A percentile compares a stretch with the other conserved stretches of the same genome.
These are phyloP conservation scores for Tyto alba DNA, from an alignment of 2,113 vertebrate genomes.

Conservation along the genomic window DNA sequence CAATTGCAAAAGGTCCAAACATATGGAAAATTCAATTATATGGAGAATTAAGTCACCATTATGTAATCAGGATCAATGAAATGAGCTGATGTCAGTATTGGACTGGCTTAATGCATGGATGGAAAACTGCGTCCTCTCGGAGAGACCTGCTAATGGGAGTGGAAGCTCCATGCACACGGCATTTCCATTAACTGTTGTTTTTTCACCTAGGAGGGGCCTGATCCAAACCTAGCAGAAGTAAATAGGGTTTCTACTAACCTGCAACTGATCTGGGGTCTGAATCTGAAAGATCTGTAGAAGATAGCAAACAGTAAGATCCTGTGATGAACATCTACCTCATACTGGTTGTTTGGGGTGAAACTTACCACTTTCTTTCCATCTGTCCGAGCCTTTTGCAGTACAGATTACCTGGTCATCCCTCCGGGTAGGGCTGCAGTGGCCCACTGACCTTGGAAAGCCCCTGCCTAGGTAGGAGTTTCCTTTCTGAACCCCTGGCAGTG, in stretches of 20 bases:
- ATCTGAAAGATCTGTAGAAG: neutral
- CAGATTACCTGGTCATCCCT: neutral
- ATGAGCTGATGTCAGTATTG: conserved; percentile 55
- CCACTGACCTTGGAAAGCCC: neutral
- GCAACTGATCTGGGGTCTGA: neutral
- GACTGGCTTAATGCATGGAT: conserved; percentile 47
- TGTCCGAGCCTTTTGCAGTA: neutral
- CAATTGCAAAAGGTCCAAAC: conserved; percentile 29
- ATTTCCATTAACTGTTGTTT: neutral
- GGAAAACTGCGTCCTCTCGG: conserved; percentile 28
- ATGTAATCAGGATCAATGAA: conserved; percentile 50
- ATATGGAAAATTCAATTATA: conserved; percentile 54
- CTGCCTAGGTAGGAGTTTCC: neutral
- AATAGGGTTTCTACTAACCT: neutral
- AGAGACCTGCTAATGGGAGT: neutral
- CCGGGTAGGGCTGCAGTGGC: neutral
- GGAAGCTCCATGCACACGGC: neutral
- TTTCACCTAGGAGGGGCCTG: neutral
- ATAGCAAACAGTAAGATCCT: neutral
- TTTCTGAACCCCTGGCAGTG: neutral
- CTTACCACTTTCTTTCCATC: neutral
- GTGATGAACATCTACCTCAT: neutral
- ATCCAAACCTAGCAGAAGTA: neutral
- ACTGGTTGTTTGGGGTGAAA: neutral
- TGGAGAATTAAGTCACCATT: conserved; percentile 53